Evolutionary conservation across 2,888 invertebrate genomes (phyloP).

Genomic region (Pogonocherus hispidulus): DNA sequence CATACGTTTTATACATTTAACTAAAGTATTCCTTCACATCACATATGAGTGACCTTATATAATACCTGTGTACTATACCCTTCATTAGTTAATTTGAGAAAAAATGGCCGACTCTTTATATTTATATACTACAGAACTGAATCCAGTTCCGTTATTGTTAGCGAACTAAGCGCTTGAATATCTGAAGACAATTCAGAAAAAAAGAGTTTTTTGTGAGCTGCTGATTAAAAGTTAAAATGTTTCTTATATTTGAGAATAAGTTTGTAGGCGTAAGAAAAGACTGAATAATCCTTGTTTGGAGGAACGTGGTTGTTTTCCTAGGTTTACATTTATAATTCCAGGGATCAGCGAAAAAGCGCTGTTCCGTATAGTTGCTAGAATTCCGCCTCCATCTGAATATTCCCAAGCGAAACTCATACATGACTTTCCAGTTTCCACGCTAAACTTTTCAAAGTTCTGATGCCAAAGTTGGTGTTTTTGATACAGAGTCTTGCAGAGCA

Average conservation of each 20-base stretch:
- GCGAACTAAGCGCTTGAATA: not conserved
- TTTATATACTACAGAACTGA: not conserved
- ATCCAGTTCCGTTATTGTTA: not conserved
- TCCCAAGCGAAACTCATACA: constrained; percentile 39
- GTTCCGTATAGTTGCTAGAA: constrained; percentile 28
- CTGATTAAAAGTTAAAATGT: constrained; percentile 46
- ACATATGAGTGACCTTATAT: too few species aligned
- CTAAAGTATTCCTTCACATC: too few species aligned
- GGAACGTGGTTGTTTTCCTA: constrained; percentile 27
- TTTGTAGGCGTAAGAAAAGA: constrained; percentile 36
- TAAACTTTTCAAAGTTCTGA: constrained; percentile 35
- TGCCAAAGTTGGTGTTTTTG: constrained; percentile 38
- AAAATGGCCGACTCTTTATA: not conserved
- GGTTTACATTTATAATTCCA: constrained; percentile 47
- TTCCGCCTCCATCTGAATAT: constrained; percentile 30
- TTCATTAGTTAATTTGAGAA: too few species aligned
- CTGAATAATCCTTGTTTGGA: constrained; percentile 38
- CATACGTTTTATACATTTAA: too few species aligned
- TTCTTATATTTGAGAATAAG: constrained; percentile 31
- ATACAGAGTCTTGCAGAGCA: constrained; percentile 36
- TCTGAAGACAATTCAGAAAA: constrained; percentile 35
- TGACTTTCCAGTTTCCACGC: constrained; percentile 36
- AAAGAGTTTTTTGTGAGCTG: constrained; percentile 25
- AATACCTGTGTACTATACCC: too few species aligned
- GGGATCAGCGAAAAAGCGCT: constrained; percentile 42